Percentiles rank a stretch among this genome's conserved stretches.
Evolutionary conservation across 2,113 vertebrate genomes (phyloP).

Genomic region (Verasper variegatus): DNA sequence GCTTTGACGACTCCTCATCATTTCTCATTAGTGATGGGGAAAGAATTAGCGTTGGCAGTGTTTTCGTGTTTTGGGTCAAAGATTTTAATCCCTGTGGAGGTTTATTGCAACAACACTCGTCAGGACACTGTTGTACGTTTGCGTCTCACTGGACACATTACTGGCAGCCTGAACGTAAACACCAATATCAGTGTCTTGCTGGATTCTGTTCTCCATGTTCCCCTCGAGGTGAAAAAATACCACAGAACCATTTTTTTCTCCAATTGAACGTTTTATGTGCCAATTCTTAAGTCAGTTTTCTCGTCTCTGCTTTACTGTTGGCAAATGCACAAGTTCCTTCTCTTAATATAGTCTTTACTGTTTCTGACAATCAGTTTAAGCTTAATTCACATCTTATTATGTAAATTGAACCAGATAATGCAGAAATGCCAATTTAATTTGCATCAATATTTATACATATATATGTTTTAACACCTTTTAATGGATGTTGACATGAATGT

Average conservation of each 20-base stretch:
- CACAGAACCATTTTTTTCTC: background rate
- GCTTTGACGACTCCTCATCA: slow-evolving; percentile 15
- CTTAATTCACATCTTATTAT: background rate
- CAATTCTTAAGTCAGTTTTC: background rate
- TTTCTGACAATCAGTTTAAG: background rate
- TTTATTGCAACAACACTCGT: slow-evolving; percentile 22
- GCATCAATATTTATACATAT: background rate
- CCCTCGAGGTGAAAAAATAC: slow-evolving; percentile 11
- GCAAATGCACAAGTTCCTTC: too few species aligned
- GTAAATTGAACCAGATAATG: background rate
- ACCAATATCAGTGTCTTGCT: slow-evolving; percentile 10
- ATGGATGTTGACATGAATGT: background rate
- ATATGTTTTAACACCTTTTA: background rate
- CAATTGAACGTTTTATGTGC: background rate
- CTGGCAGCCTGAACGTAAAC: slow-evolving; percentile 7
- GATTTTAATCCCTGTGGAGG: slow-evolving; percentile 13
- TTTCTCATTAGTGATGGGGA: slow-evolving; percentile 41
- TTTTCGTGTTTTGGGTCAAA: slow-evolving; percentile 41
- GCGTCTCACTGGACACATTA: slow-evolving; percentile 19
- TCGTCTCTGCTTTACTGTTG: too few species aligned
- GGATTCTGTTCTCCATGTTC: background rate
- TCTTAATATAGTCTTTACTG: background rate
- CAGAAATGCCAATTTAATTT: background rate
- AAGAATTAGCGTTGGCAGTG: background rate
- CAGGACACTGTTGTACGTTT: background rate